These are phyloP conservation scores for Pelodiscus sinensis DNA, from an alignment of 2,113 vertebrate genomes.

Conservation along the genomic window DNA sequence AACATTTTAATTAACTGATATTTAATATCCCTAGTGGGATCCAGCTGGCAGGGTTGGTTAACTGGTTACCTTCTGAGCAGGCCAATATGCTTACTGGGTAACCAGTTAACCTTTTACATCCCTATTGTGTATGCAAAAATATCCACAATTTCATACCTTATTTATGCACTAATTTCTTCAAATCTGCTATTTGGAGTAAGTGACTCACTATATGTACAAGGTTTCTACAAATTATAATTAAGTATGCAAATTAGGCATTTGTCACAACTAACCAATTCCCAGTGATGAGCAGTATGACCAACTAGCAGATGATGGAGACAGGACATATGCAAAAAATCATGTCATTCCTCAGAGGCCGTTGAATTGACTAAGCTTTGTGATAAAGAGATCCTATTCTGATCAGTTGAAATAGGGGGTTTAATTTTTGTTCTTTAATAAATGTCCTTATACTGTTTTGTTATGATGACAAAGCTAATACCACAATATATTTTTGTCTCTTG, in stretches of 20 bases:
- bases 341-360: not conserved
- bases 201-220: not conserved
- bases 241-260: not conserved
- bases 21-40: too few species aligned
- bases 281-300: not conserved
- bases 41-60: too few species aligned
- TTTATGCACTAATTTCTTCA: not conserved
- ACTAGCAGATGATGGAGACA: not conserved
- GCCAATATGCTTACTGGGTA: too few species aligned
- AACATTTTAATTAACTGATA: too few species aligned
- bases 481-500: not conserved
- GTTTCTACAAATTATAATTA: not conserved
- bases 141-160: rapidly evolving
- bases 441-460: not conserved
- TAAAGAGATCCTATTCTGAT: not conserved
- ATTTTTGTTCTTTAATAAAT: not conserved
- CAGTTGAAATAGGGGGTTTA: not conserved
- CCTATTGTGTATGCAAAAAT: too few species aligned
- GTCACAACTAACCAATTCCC: not conserved
- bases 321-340: not conserved
- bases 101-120: too few species aligned
- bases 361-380: not conserved
- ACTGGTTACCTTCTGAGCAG: too few species aligned
- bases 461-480: not conserved
- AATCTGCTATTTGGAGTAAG: not conserved